Conservation (phyloP, 2,888 invertebrate species). For the Branchellion lobata region DNA sequence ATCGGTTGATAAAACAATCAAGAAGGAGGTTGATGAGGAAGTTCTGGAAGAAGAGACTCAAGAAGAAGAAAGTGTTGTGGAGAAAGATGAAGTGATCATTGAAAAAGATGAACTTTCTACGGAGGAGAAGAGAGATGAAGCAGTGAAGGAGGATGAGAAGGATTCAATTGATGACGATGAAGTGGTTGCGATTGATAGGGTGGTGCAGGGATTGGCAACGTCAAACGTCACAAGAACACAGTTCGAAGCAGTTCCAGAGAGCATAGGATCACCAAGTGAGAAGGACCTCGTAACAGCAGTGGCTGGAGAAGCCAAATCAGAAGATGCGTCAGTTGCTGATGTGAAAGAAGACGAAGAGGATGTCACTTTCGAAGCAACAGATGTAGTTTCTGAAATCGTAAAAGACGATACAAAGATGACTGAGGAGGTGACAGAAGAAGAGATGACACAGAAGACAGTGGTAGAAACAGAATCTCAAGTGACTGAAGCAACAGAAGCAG, state of each 20-base stretch:
- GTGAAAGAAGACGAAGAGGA: not conserved
- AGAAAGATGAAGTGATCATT: not conserved
- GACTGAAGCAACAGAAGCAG: conserved; percentile 9
- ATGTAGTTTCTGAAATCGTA: too few species aligned
- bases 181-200: too few species aligned
- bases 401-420: not conserved
- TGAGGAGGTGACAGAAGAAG: not conserved
- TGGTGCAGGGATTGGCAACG: too few species aligned
- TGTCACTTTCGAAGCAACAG: not conserved
- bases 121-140: not conserved
- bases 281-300: not conserved
- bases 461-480: not conserved
- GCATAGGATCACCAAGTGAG: not conserved
- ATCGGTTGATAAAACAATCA: too few species aligned
- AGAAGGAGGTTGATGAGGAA: not conserved
- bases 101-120: too few species aligned
- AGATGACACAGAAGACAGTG: not conserved
- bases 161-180: too few species aligned
- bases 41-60: not conserved
- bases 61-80: conserved; percentile 12
- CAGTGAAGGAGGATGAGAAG: not conserved
- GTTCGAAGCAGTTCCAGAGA: not conserved
- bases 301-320: not conserved
- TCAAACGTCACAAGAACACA: too few species aligned
- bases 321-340: too few species aligned